phyloP scores from a whole-genome alignment of 1,140 invertebrate species.

The Aricia agestis region DNA sequence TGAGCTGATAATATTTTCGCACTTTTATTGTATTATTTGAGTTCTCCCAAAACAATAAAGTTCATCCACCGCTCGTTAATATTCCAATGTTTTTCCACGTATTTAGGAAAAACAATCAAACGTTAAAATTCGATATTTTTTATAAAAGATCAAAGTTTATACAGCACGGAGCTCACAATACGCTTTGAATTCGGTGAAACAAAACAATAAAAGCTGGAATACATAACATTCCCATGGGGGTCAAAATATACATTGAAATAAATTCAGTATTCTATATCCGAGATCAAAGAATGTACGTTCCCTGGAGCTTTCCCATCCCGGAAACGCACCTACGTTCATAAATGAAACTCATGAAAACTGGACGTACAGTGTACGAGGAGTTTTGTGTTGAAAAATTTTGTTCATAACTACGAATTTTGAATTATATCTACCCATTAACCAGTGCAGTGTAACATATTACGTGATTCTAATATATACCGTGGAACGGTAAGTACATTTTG shows the following conservation, averaged over 20 bases:
- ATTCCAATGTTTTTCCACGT: too few species aligned
- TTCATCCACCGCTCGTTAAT: too few species aligned
- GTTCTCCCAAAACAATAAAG: too few species aligned
- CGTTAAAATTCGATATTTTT: background rate
- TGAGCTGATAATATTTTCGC: too few species aligned
- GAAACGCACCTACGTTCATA: slow-evolving; percentile 46
- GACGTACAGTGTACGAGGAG: background rate
- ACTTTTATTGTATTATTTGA: too few species aligned
- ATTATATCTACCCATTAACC: too few species aligned
- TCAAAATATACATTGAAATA: slow-evolving; percentile 36
- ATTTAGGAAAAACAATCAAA: too few species aligned
- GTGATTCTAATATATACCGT: too few species aligned
- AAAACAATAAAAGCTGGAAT: slow-evolving; percentile 24
- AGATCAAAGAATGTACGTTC: slow-evolving; percentile 40
- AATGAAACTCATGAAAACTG: slow-evolving; percentile 38
- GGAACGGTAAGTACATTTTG: too few species aligned
- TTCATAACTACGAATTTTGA: too few species aligned
- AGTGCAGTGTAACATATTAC: too few species aligned
- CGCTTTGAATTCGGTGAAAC: background rate
- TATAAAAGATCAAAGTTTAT: background rate
- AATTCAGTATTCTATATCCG: slow-evolving; percentile 45
- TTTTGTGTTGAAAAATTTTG: background rate
- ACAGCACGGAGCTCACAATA: background rate
- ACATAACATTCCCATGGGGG: slow-evolving; percentile 21
- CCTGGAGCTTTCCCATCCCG: slow-evolving; percentile 42